Evolutionary conservation across 2,888 invertebrate genomes (phyloP), one percentile per base, ranked within the genome.

Genomic region (Achlya flavicornis): DNA sequence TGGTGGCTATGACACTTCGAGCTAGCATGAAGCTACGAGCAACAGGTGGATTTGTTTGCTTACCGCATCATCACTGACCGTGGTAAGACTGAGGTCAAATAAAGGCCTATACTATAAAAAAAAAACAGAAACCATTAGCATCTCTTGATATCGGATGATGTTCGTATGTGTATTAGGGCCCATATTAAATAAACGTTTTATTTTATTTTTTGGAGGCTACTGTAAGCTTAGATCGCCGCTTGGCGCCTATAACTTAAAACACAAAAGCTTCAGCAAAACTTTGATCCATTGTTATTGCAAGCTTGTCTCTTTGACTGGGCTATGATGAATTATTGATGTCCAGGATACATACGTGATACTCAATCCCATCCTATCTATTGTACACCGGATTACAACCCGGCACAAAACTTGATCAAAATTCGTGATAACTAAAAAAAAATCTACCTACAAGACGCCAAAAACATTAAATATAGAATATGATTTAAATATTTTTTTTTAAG

Each of bases 311-410:
- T 41, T 41, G 41, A 41, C 41, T 41, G 41, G 3, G 12, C 41
- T 81, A 77, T 75, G 75, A 92, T 93, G 92, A 89, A 93, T 93
- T 90, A 93, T 93, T 89, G 86, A 93, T 90, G 85, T 67, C 77
- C 74, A 76, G 79, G 75, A 78, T 80, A 77, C 79, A 78, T 88
- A 90, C 92, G 92, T 92, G 92, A 86, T 86, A 79, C 74, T 81
- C 77, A 79, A 81, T 76, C 80, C 83, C 76, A 73, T 70, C 64
- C 66, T 64, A 63, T 60, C 61, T 62, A 66, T 71, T 53, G 70
- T 74, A 81, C 75, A 80, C 81, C 78, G 79, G 70, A 79, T 68
- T 80, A 74, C 64, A 70, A 73, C 69, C 64, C 61, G 75, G 66
- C 63, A 73, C 77, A 77, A 66, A 68, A 66, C 6, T 64, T 26